Evolutionary conservation across 2,113 vertebrate species (phyloP), one percentile per base, ranked within the genome.

Genomic region (Pristiophorus japonicus): DNA sequence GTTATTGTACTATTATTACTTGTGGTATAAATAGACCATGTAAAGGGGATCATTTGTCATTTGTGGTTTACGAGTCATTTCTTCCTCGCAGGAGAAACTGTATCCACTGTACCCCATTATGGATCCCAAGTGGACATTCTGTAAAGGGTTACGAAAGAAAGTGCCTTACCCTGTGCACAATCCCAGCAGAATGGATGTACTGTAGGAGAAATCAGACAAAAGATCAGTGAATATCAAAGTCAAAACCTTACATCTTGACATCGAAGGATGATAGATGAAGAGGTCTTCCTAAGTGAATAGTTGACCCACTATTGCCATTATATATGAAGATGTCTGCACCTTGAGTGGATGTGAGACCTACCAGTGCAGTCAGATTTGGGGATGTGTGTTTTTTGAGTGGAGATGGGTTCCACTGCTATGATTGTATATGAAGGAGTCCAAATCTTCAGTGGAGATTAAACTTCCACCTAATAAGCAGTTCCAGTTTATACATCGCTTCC

Each of bases 181-280:
- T 98, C 59, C 98, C 98, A 95, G 98, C 97, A 95, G 98, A 98
- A 95, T 98, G 98, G 95, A 98, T 98, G 55, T 98, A 98, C 98
- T 98, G 96, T 62, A 92, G 10, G 18, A 78, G 95, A 96, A 65
- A 95, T 14, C 20, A 51, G 66, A 34, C 65, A 94, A 20, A 8
- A 51, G 45, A 45, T 70, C 11, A 94, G 66, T 94, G 45, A 94
- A 34, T 94, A 51, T 45, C 24, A 94, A 70, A 67, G 66, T n/a
- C 70, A 51, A 47, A 94, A 30, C 45, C 45, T 88, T 14, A 94
- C n/a, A 47, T 5, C 18, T 45, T 67, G 42, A 66, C 92, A 67
- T 45, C 4, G 12, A 66, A 93, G 7, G 62, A 65, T 2, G 18
- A 18, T 65, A 91, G 30, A 63, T 59, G 14, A n/a, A 59, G 59